These are phyloP conservation scores for Linepithema humile DNA, from an alignment of 1,140 invertebrate genomes.

Conservation along the genomic window DNA sequence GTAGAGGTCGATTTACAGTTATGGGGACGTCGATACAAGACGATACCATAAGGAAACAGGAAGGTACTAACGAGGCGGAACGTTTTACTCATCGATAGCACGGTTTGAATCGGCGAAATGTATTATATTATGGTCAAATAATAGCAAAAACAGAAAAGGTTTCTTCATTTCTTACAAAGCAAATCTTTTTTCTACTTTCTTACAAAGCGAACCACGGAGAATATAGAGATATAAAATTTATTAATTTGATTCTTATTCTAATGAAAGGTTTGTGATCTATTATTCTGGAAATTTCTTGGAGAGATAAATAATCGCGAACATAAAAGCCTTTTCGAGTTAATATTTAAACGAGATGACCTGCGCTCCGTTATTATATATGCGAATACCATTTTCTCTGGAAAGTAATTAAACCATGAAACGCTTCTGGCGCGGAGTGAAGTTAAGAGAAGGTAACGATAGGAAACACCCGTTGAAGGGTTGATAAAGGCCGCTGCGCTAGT, in stretches of 20 bases:
- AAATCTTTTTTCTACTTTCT: neutral
- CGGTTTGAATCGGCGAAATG: neutral
- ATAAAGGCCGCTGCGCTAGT: conserved; percentile 72
- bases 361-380: conserved; percentile 13
- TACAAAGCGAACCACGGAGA: neutral
- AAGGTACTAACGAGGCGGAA: conserved; percentile 50
- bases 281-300: neutral
- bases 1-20: conserved; percentile 55
- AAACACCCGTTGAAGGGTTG: conserved; percentile 78
- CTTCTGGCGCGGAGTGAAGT: conserved; percentile 39
- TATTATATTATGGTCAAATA: neutral
- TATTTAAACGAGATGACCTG: neutral
- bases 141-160: neutral
- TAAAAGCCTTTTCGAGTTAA: neutral
- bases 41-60: conserved; percentile 49
- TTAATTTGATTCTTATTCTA: neutral
- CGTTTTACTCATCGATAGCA: conserved; percentile 10
- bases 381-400: conserved; percentile 55
- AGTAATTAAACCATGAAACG: conserved; percentile 71
- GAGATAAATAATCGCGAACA: neutral
- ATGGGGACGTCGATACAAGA: conserved; percentile 32
- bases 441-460: conserved; percentile 67
- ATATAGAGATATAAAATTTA: no score
- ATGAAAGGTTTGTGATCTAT: neutral
- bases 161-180: neutral